A percentile compares a stretch with the other conserved stretches of the same genome.
Evolutionary conservation across 2,797 vertebrate species (phyloP).

Genomic region (Paratrypauchen microcephalus): DNA sequence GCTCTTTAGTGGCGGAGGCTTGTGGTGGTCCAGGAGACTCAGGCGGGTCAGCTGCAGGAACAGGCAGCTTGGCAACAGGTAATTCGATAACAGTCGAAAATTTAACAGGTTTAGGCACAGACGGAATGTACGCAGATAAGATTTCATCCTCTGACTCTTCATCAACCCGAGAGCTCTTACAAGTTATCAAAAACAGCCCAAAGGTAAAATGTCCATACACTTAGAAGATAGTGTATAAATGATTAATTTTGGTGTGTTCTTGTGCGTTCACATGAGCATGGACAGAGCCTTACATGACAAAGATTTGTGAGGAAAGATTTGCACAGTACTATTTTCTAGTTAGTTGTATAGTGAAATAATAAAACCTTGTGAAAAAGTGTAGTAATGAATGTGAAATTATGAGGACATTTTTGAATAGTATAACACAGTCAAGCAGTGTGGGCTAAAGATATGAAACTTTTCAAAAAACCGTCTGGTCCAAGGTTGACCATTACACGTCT

Average conservation of each 20-base stretch:
- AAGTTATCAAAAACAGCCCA: constrained; percentile 48
- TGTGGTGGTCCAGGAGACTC: no score
- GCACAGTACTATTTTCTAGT: constrained; percentile 16
- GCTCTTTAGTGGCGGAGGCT: no score
- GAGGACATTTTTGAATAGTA: constrained; percentile 17
- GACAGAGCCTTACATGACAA: constrained; percentile 18
- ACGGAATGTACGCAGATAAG: no score
- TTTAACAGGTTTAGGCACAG: no score
- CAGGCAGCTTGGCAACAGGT: no score
- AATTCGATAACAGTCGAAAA: no score
- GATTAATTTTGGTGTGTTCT: constrained; percentile 49
- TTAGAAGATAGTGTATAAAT: constrained; percentile 38
- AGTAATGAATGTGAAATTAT: constrained; percentile 31
- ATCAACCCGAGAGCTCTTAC: constrained; percentile 41
- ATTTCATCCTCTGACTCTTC: no score
- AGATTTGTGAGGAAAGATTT: constrained; percentile 32
- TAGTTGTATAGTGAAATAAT: constrained; percentile 29
- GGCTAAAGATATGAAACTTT: constrained; percentile 22
- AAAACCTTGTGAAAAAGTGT: constrained; percentile 37
- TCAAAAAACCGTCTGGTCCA: constrained; percentile 34
- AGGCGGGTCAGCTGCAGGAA: no score
- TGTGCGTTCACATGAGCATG: constrained; percentile 18
- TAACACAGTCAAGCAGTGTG: constrained; percentile 29
- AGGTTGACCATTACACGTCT: constrained; percentile 25
- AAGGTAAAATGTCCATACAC: constrained; percentile 56